A percentile compares a stretch with the other conserved stretches of the same genome.
phyloP scores from a whole-genome alignment of 1,140 invertebrate genomes.

The Drosophila tani region DNA sequence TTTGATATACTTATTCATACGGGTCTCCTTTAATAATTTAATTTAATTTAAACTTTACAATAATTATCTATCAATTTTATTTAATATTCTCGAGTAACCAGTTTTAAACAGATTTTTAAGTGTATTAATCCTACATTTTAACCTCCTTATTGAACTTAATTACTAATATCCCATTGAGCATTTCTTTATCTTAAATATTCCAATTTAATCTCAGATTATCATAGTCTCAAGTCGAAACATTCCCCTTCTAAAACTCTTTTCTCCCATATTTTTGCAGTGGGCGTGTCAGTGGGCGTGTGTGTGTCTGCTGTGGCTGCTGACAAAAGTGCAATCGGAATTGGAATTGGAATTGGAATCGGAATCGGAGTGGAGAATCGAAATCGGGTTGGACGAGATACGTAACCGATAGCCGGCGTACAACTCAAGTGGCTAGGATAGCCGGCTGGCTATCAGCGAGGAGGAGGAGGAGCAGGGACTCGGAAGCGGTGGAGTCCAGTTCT shows the following conservation, averaged over 20 bases:
- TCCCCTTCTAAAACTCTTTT: neutral
- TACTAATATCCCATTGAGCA: no score
- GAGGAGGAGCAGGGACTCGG: neutral
- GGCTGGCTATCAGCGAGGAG: slow-evolving; percentile 8
- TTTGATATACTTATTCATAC: no score
- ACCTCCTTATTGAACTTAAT: no score
- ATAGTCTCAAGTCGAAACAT: no score
- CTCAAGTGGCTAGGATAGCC: slow-evolving; percentile 46
- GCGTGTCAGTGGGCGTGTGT: slow-evolving; percentile 25
- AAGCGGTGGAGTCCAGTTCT: slow-evolving; percentile 1
- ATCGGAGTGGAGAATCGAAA: slow-evolving; percentile 18
- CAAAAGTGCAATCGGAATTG: slow-evolving; percentile 52
- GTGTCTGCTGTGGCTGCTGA: slow-evolving; percentile 12
- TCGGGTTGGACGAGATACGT: slow-evolving; percentile 14
- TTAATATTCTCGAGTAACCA: no score
- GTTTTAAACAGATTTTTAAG: no score
- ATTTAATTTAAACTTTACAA: no score
- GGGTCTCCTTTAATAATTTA: no score
- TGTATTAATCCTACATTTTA: no score
- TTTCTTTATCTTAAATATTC: neutral
- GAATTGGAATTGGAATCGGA: slow-evolving; percentile 32
- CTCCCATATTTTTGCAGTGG: neutral
- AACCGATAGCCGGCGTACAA: slow-evolving; percentile 21
- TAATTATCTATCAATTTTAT: no score
- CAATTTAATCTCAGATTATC: neutral